Evolutionary conservation across 2,797 vertebrate species (phyloP), one percentile per base, ranked within the genome.

Genomic region (Cyclura pinguis): DNA sequence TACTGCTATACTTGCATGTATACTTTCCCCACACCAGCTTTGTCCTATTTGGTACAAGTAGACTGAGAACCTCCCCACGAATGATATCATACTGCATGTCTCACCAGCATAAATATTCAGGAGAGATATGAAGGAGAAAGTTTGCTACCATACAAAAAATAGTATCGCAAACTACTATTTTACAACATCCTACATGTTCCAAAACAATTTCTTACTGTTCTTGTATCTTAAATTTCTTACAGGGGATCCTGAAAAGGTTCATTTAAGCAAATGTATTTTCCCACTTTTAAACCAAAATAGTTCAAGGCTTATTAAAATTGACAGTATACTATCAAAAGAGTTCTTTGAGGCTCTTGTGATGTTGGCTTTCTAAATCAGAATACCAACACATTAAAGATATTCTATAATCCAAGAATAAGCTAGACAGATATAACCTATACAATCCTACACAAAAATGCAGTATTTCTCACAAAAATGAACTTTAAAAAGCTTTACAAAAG

Each of bases 391-490:
- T 59, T 52, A 90, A 84, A 73, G 47, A 13, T 16, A 2, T 55
- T 83, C 42, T 84, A 84, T 88, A 92, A 8, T 1, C 38, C 38
- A 78, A 42, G 87, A 91, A 85, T 86, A 20, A 57, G 67, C 1
- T 52, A 89, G 74, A 88, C 1, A 38, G 0, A 88, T 87, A 85
- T 90, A 42, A 90, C 12, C 52, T 84, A 2, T 29, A 83, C 87
- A 55, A 87, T 80, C 22, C 3, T 81, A 92, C 89, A 47, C 1
- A 91, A 91, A 88, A 93, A 84, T 52, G 0, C 1, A 86, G 29
- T 42, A 74, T 1, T 67, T 91, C 80, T 47, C 90, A 78, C 22
- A 89, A 91, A 92, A 88, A 85, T 59, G 27, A 91, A 35, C 85
- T 10, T n/a, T 64, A 86, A 86, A 93, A 86, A 93, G 82, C 6